Conservation (phyloP, 2,113 vertebrate species). For the Ifrita kowaldi region DNA sequence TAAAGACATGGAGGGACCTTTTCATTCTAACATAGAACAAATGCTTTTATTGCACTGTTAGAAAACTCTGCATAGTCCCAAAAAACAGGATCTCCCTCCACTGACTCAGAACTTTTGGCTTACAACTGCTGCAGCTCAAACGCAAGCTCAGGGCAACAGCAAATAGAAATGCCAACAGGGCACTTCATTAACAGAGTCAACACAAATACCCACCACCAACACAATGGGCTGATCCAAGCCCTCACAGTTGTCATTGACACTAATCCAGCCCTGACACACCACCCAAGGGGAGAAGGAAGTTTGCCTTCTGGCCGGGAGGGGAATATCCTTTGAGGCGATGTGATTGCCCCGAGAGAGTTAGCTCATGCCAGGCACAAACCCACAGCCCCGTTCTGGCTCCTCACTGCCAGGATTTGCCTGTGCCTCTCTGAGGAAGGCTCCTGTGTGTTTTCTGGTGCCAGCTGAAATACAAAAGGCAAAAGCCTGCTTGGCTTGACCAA, state of each 20-base stretch:
- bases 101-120: background rate
- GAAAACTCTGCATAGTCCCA: constrained; percentile 67
- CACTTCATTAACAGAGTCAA: background rate
- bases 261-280: background rate
- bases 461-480: background rate
- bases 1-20: background rate
- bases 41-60: constrained; percentile 79
- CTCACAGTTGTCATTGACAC: fast-evolving
- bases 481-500: background rate
- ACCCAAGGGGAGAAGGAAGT: background rate
- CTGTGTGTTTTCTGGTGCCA: background rate
- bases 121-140: background rate
- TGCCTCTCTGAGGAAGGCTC: background rate
- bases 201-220: background rate
- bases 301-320: fast-evolving
- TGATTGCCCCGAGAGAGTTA: background rate
- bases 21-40: constrained; percentile 68
- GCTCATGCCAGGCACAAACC: background rate
- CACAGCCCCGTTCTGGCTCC: background rate
- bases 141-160: background rate
- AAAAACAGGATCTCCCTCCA: background rate
- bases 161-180: background rate
- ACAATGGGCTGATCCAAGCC: background rate
- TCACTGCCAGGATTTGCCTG: background rate
- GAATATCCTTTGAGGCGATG: background rate